phyloP scores from a whole-genome alignment of 2,797 vertebrate species.

The Lacerta viridis region DNA sequence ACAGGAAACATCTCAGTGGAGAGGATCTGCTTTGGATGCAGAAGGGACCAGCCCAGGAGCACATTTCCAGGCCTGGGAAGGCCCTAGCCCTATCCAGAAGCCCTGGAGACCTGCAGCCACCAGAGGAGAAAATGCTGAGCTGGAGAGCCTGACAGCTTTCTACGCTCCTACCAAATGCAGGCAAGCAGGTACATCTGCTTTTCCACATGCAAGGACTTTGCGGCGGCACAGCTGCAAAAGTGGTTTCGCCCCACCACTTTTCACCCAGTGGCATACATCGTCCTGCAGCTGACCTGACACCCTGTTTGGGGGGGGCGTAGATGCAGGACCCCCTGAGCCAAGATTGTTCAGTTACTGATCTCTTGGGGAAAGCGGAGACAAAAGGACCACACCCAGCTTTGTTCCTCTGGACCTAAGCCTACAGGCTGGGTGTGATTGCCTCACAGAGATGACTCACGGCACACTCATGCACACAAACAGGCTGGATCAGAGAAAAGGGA shows the following conservation, averaged over 20 bases:
- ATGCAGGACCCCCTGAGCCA: no score
- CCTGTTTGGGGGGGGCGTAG: neutral
- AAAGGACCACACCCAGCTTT: slow-evolving; percentile 16
- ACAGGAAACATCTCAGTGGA: neutral
- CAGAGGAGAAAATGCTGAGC: neutral
- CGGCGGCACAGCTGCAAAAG: neutral
- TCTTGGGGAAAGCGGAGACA: neutral
- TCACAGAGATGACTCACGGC: slow-evolving; percentile 30
- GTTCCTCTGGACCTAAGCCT: slow-evolving; percentile 32
- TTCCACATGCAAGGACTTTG: neutral
- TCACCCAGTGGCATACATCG: no score
- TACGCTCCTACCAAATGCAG: neutral
- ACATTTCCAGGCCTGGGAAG: neutral
- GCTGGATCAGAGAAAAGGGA: neutral
- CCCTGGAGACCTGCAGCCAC: neutral
- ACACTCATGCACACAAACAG: neutral
- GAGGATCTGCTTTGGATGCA: neutral
- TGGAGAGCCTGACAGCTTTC: neutral
- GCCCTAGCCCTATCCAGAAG: neutral
- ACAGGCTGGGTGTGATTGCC: slow-evolving; percentile 14
- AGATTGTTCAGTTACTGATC: neutral
- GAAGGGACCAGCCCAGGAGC: neutral
- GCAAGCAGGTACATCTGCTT: neutral
- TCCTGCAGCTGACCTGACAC: neutral
- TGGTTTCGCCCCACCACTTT: neutral